phyloP scores from a whole-genome alignment of 2,888 invertebrate genomes.

The Herminia tarsipennalis region DNA sequence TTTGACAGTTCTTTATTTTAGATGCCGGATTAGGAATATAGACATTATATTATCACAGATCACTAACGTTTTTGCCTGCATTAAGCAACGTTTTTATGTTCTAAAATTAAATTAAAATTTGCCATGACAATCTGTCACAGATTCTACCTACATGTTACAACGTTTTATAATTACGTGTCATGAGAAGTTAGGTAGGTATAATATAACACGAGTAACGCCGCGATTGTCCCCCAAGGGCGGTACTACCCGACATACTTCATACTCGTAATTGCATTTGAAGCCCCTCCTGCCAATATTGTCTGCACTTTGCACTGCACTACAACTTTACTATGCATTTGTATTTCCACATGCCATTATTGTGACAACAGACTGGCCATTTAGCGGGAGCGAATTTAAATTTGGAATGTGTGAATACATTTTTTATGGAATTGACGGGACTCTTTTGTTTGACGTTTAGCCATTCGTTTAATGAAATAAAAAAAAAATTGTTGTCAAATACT shows the following conservation, averaged over 20 bases:
- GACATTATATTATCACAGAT: too few relatives aligned
- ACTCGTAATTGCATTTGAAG: constrained; percentile 80
- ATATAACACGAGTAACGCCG: constrained; percentile 36
- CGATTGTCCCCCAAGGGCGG: constrained; percentile 59
- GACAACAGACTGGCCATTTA: constrained; percentile 12
- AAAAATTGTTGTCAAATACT: too few relatives aligned
- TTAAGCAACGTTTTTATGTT: too few relatives aligned
- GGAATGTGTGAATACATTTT: constrained; percentile 6
- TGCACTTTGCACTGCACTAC: constrained; percentile 50
- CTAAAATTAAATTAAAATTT: too few relatives aligned
- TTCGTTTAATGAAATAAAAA: too few relatives aligned
- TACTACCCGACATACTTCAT: constrained; percentile 56
- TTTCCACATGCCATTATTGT: constrained; percentile 20
- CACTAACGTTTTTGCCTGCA: too few relatives aligned
- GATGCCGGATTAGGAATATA: too few relatives aligned
- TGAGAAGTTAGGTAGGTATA: constrained; percentile 37
- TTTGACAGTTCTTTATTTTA: too few relatives aligned
- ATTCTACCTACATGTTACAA: too few relatives aligned
- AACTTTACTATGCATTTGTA: constrained; percentile 42
- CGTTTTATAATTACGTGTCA: constrained; percentile 24
- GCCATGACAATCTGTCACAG: too few relatives aligned
- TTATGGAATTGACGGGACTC: not conserved
- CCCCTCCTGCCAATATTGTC: constrained; percentile 67
- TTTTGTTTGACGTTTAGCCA: too few relatives aligned
- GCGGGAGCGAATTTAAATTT: constrained; percentile 15